These are phyloP conservation scores for Odontamblyopus rebecca DNA, from an alignment of 2,797 vertebrate species.

Conservation along the genomic window DNA sequence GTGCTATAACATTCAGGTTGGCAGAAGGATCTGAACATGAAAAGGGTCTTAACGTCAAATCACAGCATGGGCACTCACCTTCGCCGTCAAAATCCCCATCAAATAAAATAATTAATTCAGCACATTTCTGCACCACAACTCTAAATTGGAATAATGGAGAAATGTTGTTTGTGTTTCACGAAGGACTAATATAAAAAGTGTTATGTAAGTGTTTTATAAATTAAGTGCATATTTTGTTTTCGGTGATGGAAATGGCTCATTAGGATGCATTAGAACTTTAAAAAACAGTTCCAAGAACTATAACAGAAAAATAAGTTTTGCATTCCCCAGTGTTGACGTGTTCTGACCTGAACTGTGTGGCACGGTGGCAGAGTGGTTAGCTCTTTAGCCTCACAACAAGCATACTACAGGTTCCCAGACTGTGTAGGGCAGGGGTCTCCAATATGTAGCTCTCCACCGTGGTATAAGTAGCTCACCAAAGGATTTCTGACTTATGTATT, in stretches of 20 bases:
- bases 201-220: neutral
- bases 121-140: neutral
- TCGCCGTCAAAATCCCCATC: conserved; percentile 5
- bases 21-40: neutral
- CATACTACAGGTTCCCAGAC: too few species aligned
- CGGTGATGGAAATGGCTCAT: neutral
- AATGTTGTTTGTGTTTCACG: conserved; percentile 1
- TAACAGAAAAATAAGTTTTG: neutral
- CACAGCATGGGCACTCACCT: conserved; percentile 9
- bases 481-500: too few species aligned
- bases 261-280: neutral
- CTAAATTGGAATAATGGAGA: conserved; percentile 20
- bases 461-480: too few species aligned
- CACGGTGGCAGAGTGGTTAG: too few species aligned
- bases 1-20: conserved; percentile 3
- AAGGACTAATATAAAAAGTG: conserved; percentile 9
- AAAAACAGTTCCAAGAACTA: neutral
- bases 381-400: too few species aligned
- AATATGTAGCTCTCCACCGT: too few species aligned
- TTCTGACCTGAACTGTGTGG: neutral
- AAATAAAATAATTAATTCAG: conserved; percentile 20
- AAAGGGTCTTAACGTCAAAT: conserved; percentile 5
- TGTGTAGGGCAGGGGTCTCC: too few species aligned
- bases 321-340: neutral
- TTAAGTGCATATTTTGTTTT: conserved; percentile 8